Base-by-base conservation (phyloP, 2,797 vertebrate genomes). In the Lithobates sylvaticus region DNA sequence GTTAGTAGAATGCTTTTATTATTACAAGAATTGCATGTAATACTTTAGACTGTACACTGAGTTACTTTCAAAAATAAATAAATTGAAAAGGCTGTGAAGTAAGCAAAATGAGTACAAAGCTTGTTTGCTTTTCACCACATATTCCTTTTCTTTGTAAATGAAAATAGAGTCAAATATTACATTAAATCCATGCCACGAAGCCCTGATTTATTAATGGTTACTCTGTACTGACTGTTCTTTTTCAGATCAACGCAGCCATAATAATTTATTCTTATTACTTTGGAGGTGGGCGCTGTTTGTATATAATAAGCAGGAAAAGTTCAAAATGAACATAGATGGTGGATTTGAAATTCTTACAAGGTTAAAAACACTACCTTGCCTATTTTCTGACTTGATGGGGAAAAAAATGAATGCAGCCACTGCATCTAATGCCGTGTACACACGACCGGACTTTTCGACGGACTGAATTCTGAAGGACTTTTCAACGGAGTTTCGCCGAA, bases 21-120 rank as follows among this genome's bases (percentile, higher is more conserved):
- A 83, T 87, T 87, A 83, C 81, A 82, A 81, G 76, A 83, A 87
- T 67, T 39, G n/a, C 73, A 42, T 83, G 85, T 78, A 83, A 78
- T 87, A 61, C 81, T 36, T 78, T 74, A 47, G 21, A 73, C 73
- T 78, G 75, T 83, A 87, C 81, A 68, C 69, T 68, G 29, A 79
- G 85, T 83, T 78, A 74, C 68, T 34, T 83, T 61, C 42, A 72
- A 58, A 67, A 82, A 86, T 83, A 87, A 87, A 78, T 36, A 76
- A 29, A 82, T 42, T 81, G 78, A 83, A 26, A 83, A 74, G 68
- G 54, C 78, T 70, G 74, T 27, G 54, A 47, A 76, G 47, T 47
- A 72, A 67, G 44, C 68, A 83, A 77, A 77, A 78, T 76, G 26
- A 86, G 12, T 47, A 34, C 27, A 70, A 47, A 16, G 65, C 65